Base-by-base conservation (phyloP, 2,888 invertebrate genomes). In the Agrilus mali region DNA sequence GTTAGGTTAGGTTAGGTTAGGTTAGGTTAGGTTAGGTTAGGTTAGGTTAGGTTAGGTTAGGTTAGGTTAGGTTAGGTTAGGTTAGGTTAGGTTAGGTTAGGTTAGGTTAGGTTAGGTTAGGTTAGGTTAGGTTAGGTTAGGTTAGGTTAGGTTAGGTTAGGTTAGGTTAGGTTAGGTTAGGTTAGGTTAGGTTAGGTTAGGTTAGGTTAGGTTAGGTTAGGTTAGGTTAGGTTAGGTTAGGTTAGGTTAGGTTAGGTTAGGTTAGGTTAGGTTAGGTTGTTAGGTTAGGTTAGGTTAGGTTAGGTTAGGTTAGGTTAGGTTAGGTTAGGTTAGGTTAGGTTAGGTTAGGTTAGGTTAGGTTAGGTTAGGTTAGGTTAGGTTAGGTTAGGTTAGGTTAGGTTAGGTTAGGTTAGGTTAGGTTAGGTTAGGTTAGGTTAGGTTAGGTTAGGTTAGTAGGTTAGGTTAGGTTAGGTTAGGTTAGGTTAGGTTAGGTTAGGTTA, bases 281-380 rank as follows among this genome's bases (percentile, higher is more conserved):
- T 17, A 17, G 17, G 17, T 17, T 46, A 48, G 48, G 48, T 46
- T 48, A 43, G 45, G 45, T 45, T 45, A 45, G 47, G 47, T 42
- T 43, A 47, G 45, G 47, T 45, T 45, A 42, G 47, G 47, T 45
- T 43, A 47, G 47, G 47, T 42, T 45, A 47, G 47, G 47, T 45
- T 47, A 46, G 48, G 48, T 46, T 43, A 43, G 46, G 48, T 41
- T 46, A 46, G 43, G 46, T 43, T 46, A 42, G 41, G 46, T 43
- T 43, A 45, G 43, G 46, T 34, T 41, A 40, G 38, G 44, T 40
- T 45, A 42, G 42, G 45, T 46, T 39, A 42, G 42, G 45, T 42
- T 40, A 45, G 42, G 45, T 42, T 47, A 42, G 45, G 47, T 44
- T 47, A 47, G 46, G 49, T 41, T 43, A 47, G 46, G 49, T 44